These are phyloP conservation scores for Numenius arquata DNA, from an alignment of 2,113 vertebrate species.

Conservation along the genomic window DNA sequence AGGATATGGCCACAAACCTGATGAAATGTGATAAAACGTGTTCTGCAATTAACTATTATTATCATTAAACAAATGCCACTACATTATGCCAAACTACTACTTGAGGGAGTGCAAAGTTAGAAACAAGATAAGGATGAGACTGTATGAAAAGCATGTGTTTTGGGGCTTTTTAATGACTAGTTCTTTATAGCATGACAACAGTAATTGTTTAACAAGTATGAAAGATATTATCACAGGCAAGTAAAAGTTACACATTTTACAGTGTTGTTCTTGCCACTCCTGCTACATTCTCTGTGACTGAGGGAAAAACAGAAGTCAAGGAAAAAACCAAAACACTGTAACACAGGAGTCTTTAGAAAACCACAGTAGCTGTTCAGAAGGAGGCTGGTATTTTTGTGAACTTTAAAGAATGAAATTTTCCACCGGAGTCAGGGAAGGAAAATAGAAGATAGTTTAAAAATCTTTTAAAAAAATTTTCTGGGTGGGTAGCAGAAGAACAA, in stretches of 20 bases:
- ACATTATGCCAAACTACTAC: neutral
- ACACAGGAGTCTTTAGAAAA: conserved; percentile 16
- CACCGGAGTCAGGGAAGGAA: conserved; percentile 18
- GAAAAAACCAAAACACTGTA: neutral
- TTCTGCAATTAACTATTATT: neutral
- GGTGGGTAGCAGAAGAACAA: neutral
- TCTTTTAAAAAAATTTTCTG: conserved; percentile 5
- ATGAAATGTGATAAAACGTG: neutral
- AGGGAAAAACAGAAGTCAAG: neutral
- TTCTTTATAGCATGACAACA: neutral
- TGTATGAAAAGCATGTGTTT: neutral
- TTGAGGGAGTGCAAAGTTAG: neutral
- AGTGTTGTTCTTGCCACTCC: neutral
- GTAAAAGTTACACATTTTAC: neutral
- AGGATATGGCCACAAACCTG: neutral
- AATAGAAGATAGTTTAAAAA: neutral
- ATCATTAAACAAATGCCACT: neutral
- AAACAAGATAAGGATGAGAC: neutral
- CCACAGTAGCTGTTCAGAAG: neutral
- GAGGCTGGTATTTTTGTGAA: neutral
- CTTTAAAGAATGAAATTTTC: conserved; percentile 45
- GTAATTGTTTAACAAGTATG: neutral
- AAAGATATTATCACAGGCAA: neutral
- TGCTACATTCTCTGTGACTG: neutral
- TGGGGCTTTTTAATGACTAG: neutral